Evolutionary conservation across 2,113 vertebrate species (phyloP), one percentile per base, ranked within the genome.

Genomic region (Oceanites oceanicus): DNA sequence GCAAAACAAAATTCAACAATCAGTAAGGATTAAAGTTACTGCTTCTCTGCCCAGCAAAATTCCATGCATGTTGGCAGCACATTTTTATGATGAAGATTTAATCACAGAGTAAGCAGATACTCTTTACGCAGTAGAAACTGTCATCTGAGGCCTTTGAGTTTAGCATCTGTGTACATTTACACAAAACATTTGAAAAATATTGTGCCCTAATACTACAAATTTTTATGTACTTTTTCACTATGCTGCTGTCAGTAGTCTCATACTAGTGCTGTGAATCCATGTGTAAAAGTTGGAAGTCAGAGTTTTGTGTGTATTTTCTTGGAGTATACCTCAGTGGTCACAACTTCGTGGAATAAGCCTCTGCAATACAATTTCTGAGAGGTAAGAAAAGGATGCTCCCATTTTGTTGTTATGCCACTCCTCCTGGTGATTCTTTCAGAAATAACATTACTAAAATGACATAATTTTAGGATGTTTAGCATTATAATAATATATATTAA

Each of bases 381-480:
- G 34, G 9, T 1, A 34, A 44, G 38, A 9, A 62, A 71, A 62
- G 50, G 21, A 50, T 53, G 38, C 14, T 92, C 44, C 58, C 19
- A 11, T n/a, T 93, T 65, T 18, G 40, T 18, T 78, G 34, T 15
- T 45, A 11, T 19, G 47, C 32, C 65, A 23, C 56, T 76, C 22
- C 56, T 86, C 40, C 88, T 77, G 76, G 53, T 65, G 68, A 68
- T 42, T 40, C 49, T 53, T 65, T 42, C 73, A 87, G 52, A 53
- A 40, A 71, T 45, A 47, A 29, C n/a, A n/a, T 4, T 16, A 42
- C 23, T 67, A 10, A 75, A 71, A 72, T 32, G 2, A n/a, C 10
- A 36, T 11, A 1, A 7, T 7, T 86, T 86, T 49, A 56, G 79
- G 30, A 44, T 0, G 0, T 20, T 67, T 13, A 13, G 11, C 2